Base-by-base conservation (phyloP, 2,888 invertebrate species). In the Pyrochroa serraticornis region DNA sequence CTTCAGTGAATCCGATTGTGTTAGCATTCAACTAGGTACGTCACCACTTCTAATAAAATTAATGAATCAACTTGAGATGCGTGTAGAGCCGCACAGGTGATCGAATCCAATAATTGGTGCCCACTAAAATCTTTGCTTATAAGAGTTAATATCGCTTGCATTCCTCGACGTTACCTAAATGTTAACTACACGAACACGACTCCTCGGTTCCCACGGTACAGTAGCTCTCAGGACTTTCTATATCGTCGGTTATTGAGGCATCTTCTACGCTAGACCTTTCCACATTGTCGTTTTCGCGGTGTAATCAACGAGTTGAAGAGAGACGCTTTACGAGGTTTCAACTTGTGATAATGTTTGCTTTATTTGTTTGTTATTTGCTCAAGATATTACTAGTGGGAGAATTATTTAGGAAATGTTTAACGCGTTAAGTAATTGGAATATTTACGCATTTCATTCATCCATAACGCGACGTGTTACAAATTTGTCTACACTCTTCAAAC, bases 151-250 rank as follows among this genome's bases (percentile, higher is more conserved):
- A 51, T 68, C 67, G 69, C 63, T 55, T 63, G 64, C 64, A 12
- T 45, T 44, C 52, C 41, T 50, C 65, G 67, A 69, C 68, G 69
- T 65, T 68, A 75, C 74, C 71, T 71, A 72, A 75, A 73, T 74
- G 71, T 72, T 75, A 73, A 75, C 71, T 71, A 69, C 70, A 70
- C 66, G 67, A 66, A 67, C 75, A 74, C 74, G 75, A 75, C 70
- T 73, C 64, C 58, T 56, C 62, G 62, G 71, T 75, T 75, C 75
- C 74, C 75, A 75, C 75, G 75, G 73, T 75, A 70, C 71, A 67
- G 71, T 72, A 71, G 73, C 73, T 72, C 71, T 68, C 71, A 62
- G 66, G 67, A 71, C 70, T 70, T 72, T 72, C 70, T 71, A 71
- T 66, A 64, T 65, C 63, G 53, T 48, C 52, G 47, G 53, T 59